Base-by-base conservation (phyloP, 2,888 invertebrate genomes). In the Lasioglossum morio region DNA sequence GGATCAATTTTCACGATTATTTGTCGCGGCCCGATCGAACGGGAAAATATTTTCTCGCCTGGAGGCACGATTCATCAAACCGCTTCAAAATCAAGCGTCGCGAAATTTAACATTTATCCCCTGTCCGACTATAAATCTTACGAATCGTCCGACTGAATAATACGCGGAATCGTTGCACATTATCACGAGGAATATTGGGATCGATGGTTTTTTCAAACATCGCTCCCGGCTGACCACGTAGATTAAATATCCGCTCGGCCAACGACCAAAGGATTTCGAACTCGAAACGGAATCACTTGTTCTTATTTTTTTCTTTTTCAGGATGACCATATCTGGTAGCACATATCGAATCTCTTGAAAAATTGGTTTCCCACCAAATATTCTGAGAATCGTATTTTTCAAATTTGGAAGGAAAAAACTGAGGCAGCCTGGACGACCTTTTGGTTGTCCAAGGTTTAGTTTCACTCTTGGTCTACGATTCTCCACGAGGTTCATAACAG, bases 21-120 rank as follows among this genome's bases (percentile, higher is more conserved):
- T 78, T 81, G 86, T 37, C 79, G 73, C 69, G 40, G 53, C 3
- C 19, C 34, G 70, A 48, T 60, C 66, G n/a, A 30, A n/a, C 48
- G 43, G 77, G 72, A 69, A 86, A 86, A 82, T 72, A 75, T 80
- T 82, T 82, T 76, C 46, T 76, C 60, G 81, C 69, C 69, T 46
- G 53, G 70, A 43, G 77, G 77, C 53, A 34, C 78, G 84, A 87
- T 87, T 81, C 87, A 79, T 87, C 85, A 82, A 90, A 79, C 81
- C 75, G 87, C 77, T 85, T 82, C 76, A 79, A 87, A 88, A 90
- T 90, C 90, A 88, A 90, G 76, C 87, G 82, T 90, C 86, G 74
- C 79, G 79, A 80, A 89, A 82, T 90, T 89, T 84, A 86, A 83
- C 87, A 89, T 90, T 90, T 90, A 90, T 90, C 90, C 90, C 83